Evolutionary conservation across 2,797 vertebrate genomes (phyloP).

Genomic region (Sphenopsis melanotis): DNA sequence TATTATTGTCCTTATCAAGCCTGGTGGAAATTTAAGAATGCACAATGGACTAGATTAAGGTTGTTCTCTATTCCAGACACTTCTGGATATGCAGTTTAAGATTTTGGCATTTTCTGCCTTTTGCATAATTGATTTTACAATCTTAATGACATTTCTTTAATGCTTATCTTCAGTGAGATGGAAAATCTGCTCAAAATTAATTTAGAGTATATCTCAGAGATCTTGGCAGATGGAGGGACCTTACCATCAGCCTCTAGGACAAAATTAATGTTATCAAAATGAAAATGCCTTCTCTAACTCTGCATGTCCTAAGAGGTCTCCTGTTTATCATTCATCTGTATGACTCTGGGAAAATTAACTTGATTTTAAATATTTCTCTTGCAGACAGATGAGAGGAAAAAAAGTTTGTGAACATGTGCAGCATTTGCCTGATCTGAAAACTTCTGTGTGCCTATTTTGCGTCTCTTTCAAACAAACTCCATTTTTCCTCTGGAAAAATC

Average conservation of each 20-base stretch:
- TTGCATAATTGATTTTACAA: conserved; percentile 17
- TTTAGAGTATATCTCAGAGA: conserved; percentile 1
- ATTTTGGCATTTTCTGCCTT: conserved; percentile 14
- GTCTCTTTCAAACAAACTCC: neutral
- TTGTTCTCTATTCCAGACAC: neutral
- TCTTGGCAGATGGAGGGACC: neutral
- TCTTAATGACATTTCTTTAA: neutral
- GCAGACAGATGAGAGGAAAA: neutral
- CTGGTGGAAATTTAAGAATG: neutral
- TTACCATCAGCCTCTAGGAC: neutral
- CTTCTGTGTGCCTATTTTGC: neutral
- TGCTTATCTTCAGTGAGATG: conserved; percentile 10
- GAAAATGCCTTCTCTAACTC: neutral
- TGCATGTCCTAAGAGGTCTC: neutral
- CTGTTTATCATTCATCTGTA: neutral
- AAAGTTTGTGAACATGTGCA: neutral
- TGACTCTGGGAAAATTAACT: neutral
- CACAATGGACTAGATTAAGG: neutral
- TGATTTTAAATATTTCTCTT: neutral
- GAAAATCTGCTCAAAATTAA: conserved; percentile 36
- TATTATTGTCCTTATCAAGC: neutral
- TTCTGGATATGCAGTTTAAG: neutral
- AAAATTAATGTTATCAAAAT: conserved; percentile 13
- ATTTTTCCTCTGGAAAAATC: neutral
- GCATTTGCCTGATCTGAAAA: neutral